These are phyloP conservation scores for Heliconius hermathena DNA, from an alignment of 1,140 invertebrate genomes.

Conservation along the genomic window DNA sequence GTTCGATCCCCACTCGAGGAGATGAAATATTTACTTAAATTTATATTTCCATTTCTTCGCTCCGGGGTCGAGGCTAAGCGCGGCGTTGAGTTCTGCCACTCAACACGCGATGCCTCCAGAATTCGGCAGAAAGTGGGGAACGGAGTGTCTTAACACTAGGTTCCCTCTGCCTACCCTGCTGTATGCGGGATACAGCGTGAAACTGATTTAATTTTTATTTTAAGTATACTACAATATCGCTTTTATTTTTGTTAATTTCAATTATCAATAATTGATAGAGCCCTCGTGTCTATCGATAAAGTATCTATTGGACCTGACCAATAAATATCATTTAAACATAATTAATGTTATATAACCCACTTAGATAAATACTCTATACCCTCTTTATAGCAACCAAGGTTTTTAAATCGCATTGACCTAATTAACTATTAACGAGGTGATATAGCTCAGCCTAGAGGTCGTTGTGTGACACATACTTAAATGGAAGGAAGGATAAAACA, in stretches of 20 bases:
- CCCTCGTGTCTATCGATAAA: conserved; percentile 10
- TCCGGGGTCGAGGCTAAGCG: no score
- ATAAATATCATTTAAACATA: conserved; percentile 12
- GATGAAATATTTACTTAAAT: no score
- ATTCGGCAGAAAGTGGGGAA: no score
- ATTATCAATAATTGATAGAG: conserved; percentile 10
- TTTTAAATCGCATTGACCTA: conserved; percentile 42
- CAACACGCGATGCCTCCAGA: no score
- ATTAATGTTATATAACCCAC: conserved; percentile 38
- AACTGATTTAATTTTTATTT: no score
- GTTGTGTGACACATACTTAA: background rate
- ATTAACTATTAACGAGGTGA: conserved; percentile 41
- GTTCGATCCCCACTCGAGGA: no score
- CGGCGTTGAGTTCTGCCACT: no score
- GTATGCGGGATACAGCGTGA: no score
- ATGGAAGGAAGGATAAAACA: background rate
- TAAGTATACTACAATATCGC: no score
- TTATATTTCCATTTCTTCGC: no score
- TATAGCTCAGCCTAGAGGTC: conserved; percentile 30
- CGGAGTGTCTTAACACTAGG: no score
- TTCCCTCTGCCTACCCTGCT: no score
- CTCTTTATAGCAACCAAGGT: conserved; percentile 38
- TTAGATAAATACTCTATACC: conserved; percentile 41
- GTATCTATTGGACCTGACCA: conserved; percentile 14
- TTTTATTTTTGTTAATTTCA: background rate